Evolutionary conservation across 2,888 invertebrate genomes (phyloP), one percentile per base, ranked within the genome.

Genomic region (Amphipoea lucens): DNA sequence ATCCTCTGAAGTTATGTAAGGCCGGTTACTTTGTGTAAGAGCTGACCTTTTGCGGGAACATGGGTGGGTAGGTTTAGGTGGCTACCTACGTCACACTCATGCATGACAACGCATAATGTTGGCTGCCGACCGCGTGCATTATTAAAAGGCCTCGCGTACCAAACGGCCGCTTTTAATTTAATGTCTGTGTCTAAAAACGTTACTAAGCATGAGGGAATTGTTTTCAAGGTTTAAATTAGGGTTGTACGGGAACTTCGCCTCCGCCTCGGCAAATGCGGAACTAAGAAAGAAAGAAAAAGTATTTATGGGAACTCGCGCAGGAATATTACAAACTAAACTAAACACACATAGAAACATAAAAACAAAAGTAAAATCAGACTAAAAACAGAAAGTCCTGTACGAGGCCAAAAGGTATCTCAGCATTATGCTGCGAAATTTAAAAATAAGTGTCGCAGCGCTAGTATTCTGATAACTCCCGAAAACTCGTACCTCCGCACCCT

Each of bases 91-190:
- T 88, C 87, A 89, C 85, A 82, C 81, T 89, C 88, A 92, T 92
- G 93, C 94, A 95, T 94, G 94, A 92, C 93, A 92, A 92, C 94
- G 94, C 94, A 94, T 95, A 92, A 90, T 90, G 87, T 81, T 84
- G 82, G 89, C 87, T 89, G 87, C 88, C 90, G 81, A 84, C 81
- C 74, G 85, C 88, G 75, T 95, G 94, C 94, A 95, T 95, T 95
- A 95, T 95, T 95, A 94, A 95, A 90, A 85, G 87, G 87, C 91
- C 89, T 88, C 86, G 90, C 89, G 90, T 84, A 91, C 90, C 87
- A 91, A 92, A 89, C 88, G 80, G 86, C 81, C 84, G 90, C 92
- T 92, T 93, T 94, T 92, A 92, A 94, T 94, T 92, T 93, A 91
- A 92, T 90, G 88, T 85, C 85, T 82, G 82, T 82, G 87, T 89